Conservation (phyloP, 2,888 invertebrate genomes). For the Malacosoma neustria region DNA sequence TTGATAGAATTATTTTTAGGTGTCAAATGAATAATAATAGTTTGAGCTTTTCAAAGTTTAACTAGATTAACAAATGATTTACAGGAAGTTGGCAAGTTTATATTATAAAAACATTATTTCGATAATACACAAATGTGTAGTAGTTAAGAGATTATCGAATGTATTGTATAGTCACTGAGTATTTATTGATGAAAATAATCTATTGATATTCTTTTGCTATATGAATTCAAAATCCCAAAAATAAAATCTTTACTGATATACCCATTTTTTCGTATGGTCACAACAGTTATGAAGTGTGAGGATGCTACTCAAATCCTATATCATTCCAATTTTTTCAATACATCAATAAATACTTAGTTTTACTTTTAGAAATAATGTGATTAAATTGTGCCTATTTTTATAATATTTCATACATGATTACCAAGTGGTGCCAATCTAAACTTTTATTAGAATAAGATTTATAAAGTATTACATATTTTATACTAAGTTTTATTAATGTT, state of each 20-base stretch:
- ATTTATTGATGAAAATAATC: not conserved
- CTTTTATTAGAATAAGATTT: constrained; percentile 7
- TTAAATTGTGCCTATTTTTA: constrained; percentile 55
- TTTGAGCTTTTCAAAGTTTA: not conserved
- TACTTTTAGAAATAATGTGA: constrained; percentile 26
- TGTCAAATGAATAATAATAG: too few relatives aligned
- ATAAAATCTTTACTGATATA: too few relatives aligned
- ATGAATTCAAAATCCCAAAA: too few relatives aligned
- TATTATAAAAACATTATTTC: not conserved
- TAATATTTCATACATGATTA: constrained; percentile 27
- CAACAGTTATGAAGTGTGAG: too few relatives aligned
- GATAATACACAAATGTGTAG: not conserved
- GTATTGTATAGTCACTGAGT: constrained; percentile 1
- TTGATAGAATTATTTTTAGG: constrained; percentile 16
- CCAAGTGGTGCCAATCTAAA: constrained; percentile 57
- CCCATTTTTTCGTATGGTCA: too few relatives aligned
- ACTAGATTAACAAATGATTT: not conserved
- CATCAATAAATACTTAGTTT: not conserved
- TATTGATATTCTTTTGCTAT: too few relatives aligned
- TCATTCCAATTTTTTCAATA: too few relatives aligned
- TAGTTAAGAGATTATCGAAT: not conserved
- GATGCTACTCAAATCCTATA: too few relatives aligned
- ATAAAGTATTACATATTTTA: constrained; percentile 10
- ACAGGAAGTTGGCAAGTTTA: not conserved
- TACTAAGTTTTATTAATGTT: not conserved